phyloP scores from a whole-genome alignment of 1,140 invertebrate species.

The Arctopsyche grandis region DNA sequence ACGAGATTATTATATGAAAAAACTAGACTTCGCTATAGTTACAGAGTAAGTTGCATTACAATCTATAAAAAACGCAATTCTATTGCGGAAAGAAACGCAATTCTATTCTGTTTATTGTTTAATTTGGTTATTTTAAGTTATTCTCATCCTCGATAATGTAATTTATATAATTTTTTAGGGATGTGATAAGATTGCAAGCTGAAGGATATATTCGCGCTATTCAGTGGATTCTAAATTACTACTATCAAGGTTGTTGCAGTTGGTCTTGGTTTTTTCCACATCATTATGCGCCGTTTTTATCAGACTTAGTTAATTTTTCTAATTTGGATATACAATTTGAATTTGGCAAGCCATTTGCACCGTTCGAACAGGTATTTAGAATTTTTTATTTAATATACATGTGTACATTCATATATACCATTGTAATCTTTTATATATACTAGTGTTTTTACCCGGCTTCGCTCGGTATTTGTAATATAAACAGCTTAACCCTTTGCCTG shows the following conservation, averaged over 20 bases:
- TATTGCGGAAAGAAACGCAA: no score
- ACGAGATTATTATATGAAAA: constrained; percentile 91
- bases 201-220: constrained; percentile 90
- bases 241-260: constrained; percentile 94
- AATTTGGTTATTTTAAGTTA: no score
- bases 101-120: constrained; percentile 42
- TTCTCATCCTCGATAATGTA: background rate
- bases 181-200: constrained; percentile 83
- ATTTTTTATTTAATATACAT: background rate
- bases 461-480: no score
- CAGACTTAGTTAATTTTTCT: constrained; percentile 88
- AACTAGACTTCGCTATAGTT: constrained; percentile 82
- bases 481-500: no score
- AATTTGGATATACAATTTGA: constrained; percentile 82
- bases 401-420: background rate
- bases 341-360: constrained; percentile 87
- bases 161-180: constrained; percentile 64
- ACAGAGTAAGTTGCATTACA: constrained; percentile 68
- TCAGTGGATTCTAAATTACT: constrained; percentile 97
- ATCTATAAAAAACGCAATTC: no score
- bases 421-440: no score
- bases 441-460: no score
- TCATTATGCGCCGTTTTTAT: constrained; percentile 96
- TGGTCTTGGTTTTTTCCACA: constrained; percentile 99
- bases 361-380: constrained; percentile 92